Conservation (phyloP, 2,113 vertebrate genomes). For the Lepisosteus osseus region DNA sequence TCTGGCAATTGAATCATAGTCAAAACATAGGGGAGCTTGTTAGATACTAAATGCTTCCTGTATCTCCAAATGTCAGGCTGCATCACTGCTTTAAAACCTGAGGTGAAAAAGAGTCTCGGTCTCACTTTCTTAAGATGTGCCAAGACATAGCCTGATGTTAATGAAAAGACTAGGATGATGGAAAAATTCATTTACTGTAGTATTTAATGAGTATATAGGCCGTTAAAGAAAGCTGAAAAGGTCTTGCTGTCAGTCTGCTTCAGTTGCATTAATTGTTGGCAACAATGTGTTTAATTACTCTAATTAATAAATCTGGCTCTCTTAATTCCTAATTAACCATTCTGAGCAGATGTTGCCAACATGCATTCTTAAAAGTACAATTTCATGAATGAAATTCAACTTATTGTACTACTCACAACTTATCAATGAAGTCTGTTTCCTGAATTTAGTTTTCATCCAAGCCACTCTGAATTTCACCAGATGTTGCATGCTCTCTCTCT, state of each 20-base stretch:
- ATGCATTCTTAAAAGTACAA: slow-evolving; percentile 20
- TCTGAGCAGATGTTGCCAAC: slow-evolving; percentile 9
- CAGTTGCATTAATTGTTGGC: not conserved
- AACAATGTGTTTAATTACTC: not conserved
- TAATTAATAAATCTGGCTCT: slow-evolving; percentile 18
- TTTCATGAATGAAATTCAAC: slow-evolving; percentile 21
- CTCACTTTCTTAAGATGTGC: no score
- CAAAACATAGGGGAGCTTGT: not conserved
- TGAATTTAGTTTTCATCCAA: slow-evolving; percentile 16
- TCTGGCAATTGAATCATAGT: slow-evolving; percentile 4
- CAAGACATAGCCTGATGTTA: no score
- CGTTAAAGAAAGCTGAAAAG: not conserved
- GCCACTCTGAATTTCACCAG: slow-evolving; percentile 12
- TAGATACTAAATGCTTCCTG: not conserved
- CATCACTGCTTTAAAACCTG: no score
- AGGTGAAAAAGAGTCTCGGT: no score
- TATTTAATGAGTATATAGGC: slow-evolving; percentile 1
- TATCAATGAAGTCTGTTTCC: not conserved
- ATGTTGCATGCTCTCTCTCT: not conserved
- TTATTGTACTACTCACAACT: not conserved
- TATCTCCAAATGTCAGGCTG: not conserved
- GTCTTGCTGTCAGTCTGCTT: not conserved
- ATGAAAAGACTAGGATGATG: no score
- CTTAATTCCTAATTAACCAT: slow-evolving; percentile 24
- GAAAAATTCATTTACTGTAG: no score